A percentile compares a stretch with the other conserved stretches of the same genome.
These are phyloP conservation scores for Hylaea fasciaria DNA, from an alignment of 2,888 invertebrate species.

Conservation along the genomic window DNA sequence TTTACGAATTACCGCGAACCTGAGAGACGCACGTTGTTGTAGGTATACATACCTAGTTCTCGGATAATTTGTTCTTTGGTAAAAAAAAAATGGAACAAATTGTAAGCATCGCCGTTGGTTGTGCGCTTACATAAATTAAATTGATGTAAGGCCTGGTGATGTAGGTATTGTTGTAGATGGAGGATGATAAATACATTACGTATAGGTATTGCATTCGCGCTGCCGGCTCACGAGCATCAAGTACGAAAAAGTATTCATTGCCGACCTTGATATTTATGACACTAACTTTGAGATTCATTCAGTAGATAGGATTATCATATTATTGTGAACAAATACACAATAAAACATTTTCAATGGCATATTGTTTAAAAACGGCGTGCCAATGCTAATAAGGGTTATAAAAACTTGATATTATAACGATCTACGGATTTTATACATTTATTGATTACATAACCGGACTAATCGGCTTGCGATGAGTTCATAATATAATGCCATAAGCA, in stretches of 20 bases:
- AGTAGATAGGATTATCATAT: constrained; percentile 52
- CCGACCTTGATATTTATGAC: constrained; percentile 71
- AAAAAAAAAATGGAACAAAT: constrained; percentile 27
- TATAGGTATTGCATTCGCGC: constrained; percentile 48
- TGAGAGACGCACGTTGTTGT: constrained; percentile 18
- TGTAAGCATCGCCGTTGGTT: constrained; percentile 16
- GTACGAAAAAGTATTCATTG: constrained; percentile 60
- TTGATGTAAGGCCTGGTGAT: constrained; percentile 40
- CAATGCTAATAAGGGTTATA: constrained; percentile 34
- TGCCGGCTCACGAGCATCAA: constrained; percentile 52
- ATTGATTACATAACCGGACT: constrained; percentile 29
- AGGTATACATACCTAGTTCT: constrained; percentile 7
- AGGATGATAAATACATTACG: constrained; percentile 52
- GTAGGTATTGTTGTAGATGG: constrained; percentile 49
- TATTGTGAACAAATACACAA: constrained; percentile 41
- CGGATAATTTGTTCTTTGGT: constrained; percentile 21
- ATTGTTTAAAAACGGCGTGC: constrained; percentile 33
- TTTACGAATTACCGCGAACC: constrained; percentile 21
- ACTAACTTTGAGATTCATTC: constrained; percentile 60
- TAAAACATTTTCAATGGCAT: constrained; percentile 37
- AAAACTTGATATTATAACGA: constrained; percentile 31
- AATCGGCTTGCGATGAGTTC: constrained; percentile 19
- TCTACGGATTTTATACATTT: constrained; percentile 22
- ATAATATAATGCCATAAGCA: constrained; percentile 8
- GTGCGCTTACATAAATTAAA: constrained; percentile 46